A percentile compares a stretch with the other conserved stretches of the same genome.
Conservation (phyloP, 2,113 vertebrate species). For the Pedionomus torquatus region DNA sequence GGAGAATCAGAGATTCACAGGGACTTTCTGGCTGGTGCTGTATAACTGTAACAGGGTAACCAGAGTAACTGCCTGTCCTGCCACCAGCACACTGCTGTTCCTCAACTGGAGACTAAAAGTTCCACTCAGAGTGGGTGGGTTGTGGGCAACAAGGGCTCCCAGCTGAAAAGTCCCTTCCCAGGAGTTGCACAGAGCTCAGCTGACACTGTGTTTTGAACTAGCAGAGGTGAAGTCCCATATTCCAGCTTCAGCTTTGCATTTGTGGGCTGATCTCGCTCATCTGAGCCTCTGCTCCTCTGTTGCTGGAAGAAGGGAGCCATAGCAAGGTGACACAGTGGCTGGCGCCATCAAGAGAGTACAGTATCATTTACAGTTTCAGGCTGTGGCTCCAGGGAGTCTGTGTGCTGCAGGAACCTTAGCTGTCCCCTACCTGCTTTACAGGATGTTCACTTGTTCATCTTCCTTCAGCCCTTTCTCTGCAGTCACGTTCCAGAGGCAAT, state of each 20-base stretch:
- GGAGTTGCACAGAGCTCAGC: neutral
- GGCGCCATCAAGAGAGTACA: neutral
- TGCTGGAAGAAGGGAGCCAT: neutral
- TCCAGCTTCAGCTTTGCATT: neutral
- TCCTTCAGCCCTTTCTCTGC: neutral
- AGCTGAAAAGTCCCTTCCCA: neutral
- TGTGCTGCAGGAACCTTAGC: neutral
- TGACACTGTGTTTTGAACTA: neutral
- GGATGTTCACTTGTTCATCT: neutral
- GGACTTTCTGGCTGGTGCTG: neutral
- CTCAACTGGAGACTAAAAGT: neutral
- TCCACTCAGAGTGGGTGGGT: neutral
- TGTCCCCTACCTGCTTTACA: slow-evolving; percentile 3
- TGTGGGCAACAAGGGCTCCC: neutral
- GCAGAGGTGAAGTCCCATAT: neutral
- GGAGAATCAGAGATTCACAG: neutral
- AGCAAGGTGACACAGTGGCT: slow-evolving; percentile 5
- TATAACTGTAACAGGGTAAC: neutral
- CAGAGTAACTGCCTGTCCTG: neutral
- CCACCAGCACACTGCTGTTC: neutral
- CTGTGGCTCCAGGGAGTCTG: slow-evolving; percentile 53
- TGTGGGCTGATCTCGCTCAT: neutral
- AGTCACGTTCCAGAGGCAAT: neutral
- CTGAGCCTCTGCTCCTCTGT: neutral
- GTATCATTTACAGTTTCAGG: slow-evolving; percentile 43